Base-by-base conservation (phyloP, 2,888 invertebrate genomes). In the Linhomoeus sp. region DNA sequence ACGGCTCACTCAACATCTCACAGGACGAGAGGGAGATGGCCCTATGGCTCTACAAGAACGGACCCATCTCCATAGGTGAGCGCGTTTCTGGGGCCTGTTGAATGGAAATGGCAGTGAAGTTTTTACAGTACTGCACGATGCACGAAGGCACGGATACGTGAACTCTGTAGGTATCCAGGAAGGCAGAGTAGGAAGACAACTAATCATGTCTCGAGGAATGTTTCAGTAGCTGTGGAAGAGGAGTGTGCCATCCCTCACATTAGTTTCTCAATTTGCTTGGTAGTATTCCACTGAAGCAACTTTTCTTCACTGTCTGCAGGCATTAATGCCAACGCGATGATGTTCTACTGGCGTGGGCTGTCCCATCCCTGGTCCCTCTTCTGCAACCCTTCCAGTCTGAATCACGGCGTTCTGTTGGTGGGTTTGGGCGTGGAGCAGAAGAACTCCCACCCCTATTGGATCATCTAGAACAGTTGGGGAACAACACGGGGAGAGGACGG, bases 321-420 rank as follows among this genome's bases (percentile, higher is more conserved):
- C 24, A 51, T 62, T 46, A 61, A 63, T 51, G 63, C 63, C n/a
- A 56, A 55, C 45, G 56, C 63, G 7, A 57, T 63, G 26, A 62
- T 62, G 50, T 63, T 62, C 56, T 64, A 64, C 51, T 58, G 58
- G 24, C 57, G 59, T 51, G 63, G 64, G n/a, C n/a, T n/a, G n/a
- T n/a, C n/a, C n/a, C n/a, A n/a, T n/a, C n/a, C n/a, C n/a, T n/a
- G n/a, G n/a, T 54, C 41, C 53, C 56, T 52, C 54, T 55, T 36
- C 53, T 55, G 50, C 49, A 41, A n/a, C 35, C 55, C 55, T 15
- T 52, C 52, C 51, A 54, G 53, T 51, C 55, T 62, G 29, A 56
- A 62, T 48, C 62, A 61, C 50, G 62, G 60, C 43, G 61, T 64
- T 14, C 46, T 61, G 41, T 58, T 63, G 43, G 61, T 62, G 41